These are phyloP conservation scores for Brachyptera putata DNA, from an alignment of 2,888 invertebrate genomes.

Conservation along the genomic window DNA sequence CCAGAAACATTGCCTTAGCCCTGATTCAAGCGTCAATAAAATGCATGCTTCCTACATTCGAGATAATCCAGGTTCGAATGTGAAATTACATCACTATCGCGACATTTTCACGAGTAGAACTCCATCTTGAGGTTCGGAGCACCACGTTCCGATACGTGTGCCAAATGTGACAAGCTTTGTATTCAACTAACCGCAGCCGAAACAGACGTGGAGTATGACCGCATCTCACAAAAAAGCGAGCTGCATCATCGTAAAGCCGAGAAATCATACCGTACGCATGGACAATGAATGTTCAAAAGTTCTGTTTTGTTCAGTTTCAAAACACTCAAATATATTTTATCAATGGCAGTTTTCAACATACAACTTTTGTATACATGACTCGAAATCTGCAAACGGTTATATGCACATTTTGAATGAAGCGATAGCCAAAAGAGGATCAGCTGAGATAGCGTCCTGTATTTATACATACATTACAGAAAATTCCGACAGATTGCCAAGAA, in stretches of 20 bases:
- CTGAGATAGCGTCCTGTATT: neutral
- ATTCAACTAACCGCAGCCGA: neutral
- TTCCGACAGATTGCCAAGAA: neutral
- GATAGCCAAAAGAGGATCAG: constrained; percentile 5
- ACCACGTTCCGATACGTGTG: constrained; percentile 14
- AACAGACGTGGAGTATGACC: neutral
- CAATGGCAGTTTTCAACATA: constrained; percentile 12
- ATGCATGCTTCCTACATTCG: constrained; percentile 14
- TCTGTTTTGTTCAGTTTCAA: constrained; percentile 13
- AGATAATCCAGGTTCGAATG: neutral
- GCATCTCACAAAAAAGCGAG: neutral
- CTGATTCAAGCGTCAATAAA: constrained; percentile 5
- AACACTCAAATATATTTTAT: constrained; percentile 10
- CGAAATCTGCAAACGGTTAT: neutral
- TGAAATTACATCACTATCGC: neutral
- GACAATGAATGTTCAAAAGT: too few species aligned
- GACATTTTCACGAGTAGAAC: constrained; percentile 7
- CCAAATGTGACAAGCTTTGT: constrained; percentile 3
- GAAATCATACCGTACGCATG: neutral
- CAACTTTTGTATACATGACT: constrained; percentile 11
- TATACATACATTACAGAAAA: neutral
- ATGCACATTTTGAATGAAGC: constrained; percentile 13
- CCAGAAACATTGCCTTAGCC: neutral
- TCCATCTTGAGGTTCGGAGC: constrained; percentile 7
- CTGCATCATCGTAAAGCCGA: constrained; percentile 16